Evolutionary conservation across 2,888 invertebrate species (phyloP).

Genomic region (Ceramica pisi): DNA sequence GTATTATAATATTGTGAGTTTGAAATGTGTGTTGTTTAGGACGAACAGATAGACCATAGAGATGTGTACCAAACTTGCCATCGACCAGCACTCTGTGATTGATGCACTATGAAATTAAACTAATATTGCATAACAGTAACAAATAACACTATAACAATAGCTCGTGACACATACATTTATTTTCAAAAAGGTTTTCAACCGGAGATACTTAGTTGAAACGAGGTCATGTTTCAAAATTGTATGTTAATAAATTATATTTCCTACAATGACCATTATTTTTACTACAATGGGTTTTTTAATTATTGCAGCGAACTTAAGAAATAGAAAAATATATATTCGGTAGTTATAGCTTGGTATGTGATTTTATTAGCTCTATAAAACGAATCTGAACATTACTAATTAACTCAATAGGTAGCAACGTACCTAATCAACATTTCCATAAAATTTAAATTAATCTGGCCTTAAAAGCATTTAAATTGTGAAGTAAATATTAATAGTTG

Average conservation of each 20-base stretch:
- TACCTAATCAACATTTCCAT: background rate
- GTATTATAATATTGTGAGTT: constrained; percentile 80
- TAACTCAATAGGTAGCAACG: background rate
- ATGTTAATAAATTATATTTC: background rate
- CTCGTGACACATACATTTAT: constrained; percentile 72
- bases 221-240: constrained; percentile 4
- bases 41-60: constrained; percentile 89
- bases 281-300: constrained; percentile 1
- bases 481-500: too few relatives aligned
- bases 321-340: background rate
- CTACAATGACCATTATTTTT: background rate
- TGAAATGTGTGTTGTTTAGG: constrained; percentile 88
- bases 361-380: background rate
- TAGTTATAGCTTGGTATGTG: background rate
- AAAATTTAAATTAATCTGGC: background rate
- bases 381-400: background rate
- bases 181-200: constrained; percentile 20
- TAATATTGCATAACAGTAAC: constrained; percentile 68
- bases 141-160: constrained; percentile 58
- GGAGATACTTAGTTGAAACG: constrained; percentile 41
- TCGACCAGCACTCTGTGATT: constrained; percentile 80
- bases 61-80: constrained; percentile 81
- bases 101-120: constrained; percentile 77
- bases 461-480: too few relatives aligned
- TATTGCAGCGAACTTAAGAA: constrained; percentile 10